Evolutionary conservation across 2,888 invertebrate species (phyloP).

Genomic region (Gastrophysa polygoni): DNA sequence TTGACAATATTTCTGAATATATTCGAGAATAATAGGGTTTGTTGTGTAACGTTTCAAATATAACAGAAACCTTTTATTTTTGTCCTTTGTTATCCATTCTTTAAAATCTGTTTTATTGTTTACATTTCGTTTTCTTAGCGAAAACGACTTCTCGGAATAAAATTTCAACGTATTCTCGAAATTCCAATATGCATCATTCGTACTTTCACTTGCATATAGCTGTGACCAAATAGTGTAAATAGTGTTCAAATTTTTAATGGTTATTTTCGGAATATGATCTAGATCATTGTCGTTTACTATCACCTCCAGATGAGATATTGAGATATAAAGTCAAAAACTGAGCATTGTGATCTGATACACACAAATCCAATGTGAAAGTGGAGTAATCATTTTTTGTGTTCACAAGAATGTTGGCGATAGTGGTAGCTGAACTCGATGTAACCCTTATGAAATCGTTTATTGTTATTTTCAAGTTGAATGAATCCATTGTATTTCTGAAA

Average conservation of each 20-base stretch:
- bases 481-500: neutral
- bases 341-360: neutral
- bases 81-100: neutral
- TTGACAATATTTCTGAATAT: neutral
- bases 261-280: neutral
- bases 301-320: neutral
- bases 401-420: neutral
- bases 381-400: neutral
- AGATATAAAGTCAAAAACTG: constrained; percentile 4
- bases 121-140: neutral
- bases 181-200: neutral
- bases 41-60: neutral
- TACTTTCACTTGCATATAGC: neutral
- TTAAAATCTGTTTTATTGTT: neutral
- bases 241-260: neutral
- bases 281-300: neutral
- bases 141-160: neutral
- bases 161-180: neutral
- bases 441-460: neutral
- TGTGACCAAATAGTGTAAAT: neutral
- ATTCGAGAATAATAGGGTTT: neutral
- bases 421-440: neutral
- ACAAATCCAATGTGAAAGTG: neutral
- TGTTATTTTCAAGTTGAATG: neutral
- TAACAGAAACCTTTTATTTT: neutral